phyloP scores from a whole-genome alignment of 2,888 invertebrate genomes.

The Beris morrisii region DNA sequence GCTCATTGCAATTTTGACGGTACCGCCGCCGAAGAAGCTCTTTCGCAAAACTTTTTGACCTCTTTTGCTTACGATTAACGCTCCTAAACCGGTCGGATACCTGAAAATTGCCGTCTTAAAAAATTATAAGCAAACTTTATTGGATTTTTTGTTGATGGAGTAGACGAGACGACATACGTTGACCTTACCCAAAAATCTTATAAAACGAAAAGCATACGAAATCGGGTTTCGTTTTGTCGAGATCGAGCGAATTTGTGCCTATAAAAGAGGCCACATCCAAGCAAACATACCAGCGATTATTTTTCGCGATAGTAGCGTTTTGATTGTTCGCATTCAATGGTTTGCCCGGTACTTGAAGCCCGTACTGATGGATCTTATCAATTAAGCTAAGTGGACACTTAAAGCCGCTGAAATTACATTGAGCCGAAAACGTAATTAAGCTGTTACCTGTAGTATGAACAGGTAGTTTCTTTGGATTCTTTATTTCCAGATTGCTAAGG shows the following conservation, averaged over 20 bases:
- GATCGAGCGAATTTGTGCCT: slow-evolving; percentile 75
- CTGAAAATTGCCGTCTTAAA: slow-evolving; percentile 30
- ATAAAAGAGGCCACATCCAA: slow-evolving; percentile 86
- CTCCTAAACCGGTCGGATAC: slow-evolving; percentile 94
- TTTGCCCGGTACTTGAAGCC: slow-evolving; percentile 54
- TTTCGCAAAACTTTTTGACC: slow-evolving; percentile 56
- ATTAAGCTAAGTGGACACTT: slow-evolving; percentile 84
- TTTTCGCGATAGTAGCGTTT: slow-evolving; percentile 43
- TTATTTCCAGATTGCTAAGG: slow-evolving; percentile 50
- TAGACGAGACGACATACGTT: neutral
- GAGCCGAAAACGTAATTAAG: slow-evolving; percentile 85
- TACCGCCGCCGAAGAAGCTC: slow-evolving; percentile 91
- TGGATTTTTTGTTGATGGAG: neutral
- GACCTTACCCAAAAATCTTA: slow-evolving; percentile 77
- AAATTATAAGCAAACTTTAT: neutral
- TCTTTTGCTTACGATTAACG: slow-evolving; percentile 70
- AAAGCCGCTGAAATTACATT: slow-evolving; percentile 92
- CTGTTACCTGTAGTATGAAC: slow-evolving; percentile 55
- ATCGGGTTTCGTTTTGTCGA: slow-evolving; percentile 74
- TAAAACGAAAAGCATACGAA: slow-evolving; percentile 94
- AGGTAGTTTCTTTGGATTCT: slow-evolving; percentile 33
- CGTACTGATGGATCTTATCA: slow-evolving; percentile 64
- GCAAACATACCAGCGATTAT: slow-evolving; percentile 62
- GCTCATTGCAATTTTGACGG: slow-evolving; percentile 81
- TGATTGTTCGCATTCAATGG: neutral